These are phyloP conservation scores for Trichopria drosophilae DNA, from an alignment of 2,888 invertebrate genomes.

Conservation along the genomic window DNA sequence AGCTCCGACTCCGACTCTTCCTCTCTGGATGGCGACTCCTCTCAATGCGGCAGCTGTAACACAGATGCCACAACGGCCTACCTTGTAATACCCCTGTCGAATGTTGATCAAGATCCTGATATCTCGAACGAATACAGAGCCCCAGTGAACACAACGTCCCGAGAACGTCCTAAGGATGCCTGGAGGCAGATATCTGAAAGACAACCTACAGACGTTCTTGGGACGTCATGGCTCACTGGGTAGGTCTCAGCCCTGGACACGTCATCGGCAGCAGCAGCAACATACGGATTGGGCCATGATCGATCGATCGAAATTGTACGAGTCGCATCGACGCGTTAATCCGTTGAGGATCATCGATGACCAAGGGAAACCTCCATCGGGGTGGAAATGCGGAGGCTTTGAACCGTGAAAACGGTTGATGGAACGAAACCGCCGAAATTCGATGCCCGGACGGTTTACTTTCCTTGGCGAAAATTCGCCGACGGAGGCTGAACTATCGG, in stretches of 20 bases:
- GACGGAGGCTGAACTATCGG: not conserved
- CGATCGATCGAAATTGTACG: no score
- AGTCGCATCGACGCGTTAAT: no score
- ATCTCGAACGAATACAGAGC: no score
- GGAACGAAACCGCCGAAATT: slow-evolving; percentile 20
- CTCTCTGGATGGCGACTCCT: slow-evolving; percentile 82
- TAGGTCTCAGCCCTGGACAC: slow-evolving; percentile 24
- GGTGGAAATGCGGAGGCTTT: slow-evolving; percentile 5
- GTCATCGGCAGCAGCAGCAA: slow-evolving; percentile 32
- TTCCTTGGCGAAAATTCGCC: not conserved
- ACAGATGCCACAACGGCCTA: slow-evolving; percentile 50
- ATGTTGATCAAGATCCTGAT: no score
- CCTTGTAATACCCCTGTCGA: slow-evolving; percentile 43
- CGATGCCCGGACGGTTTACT: not conserved
- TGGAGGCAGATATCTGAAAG: no score
- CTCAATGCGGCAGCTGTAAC: slow-evolving; percentile 77
- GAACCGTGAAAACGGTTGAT: slow-evolving; percentile 16
- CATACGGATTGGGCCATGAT: no score
- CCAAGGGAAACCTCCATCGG: no score
- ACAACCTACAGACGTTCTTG: no score
- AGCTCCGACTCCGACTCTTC: slow-evolving; percentile 63
- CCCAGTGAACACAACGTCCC: no score
- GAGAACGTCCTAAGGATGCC: no score
- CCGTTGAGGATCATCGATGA: no score
- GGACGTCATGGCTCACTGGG: no score